Conservation (phyloP, 1,140 invertebrate species). For the Delia radicum region DNA sequence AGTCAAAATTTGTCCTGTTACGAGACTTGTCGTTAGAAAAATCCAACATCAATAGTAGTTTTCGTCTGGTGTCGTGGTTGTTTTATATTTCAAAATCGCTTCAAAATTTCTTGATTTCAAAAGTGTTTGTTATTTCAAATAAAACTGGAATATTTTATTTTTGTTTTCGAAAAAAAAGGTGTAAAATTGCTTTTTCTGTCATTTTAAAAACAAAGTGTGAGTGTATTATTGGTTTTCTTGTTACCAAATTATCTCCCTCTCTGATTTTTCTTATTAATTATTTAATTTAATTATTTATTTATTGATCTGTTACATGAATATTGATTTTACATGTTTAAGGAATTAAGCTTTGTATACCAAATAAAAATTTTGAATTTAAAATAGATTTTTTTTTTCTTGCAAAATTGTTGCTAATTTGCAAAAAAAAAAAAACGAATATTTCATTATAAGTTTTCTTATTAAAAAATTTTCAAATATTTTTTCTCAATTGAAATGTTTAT, state of each 20-base stretch:
- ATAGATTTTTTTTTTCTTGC: not conserved
- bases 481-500: no score
- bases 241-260: not conserved
- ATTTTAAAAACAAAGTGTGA: not conserved
- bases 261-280: no score
- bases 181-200: not conserved
- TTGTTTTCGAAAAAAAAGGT: not conserved
- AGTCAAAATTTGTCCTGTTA: constrained; percentile 20
- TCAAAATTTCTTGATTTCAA: not conserved
- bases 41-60: not conserved
- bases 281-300: not conserved
- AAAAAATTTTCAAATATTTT: no score
- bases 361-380: not conserved
- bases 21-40: constrained; percentile 6
- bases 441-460: no score
- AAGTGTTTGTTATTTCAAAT: not conserved
- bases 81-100: not conserved
- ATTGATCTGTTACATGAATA: not conserved
- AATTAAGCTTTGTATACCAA: not conserved
- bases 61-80: not conserved
- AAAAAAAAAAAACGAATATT: no score
- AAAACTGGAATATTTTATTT: not conserved
- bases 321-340: not conserved
- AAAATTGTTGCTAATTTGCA: no score
- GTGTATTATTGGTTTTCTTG: not conserved